phyloP scores from a whole-genome alignment of 2,113 vertebrate genomes.

The Lycocorax pyrrhopterus region DNA sequence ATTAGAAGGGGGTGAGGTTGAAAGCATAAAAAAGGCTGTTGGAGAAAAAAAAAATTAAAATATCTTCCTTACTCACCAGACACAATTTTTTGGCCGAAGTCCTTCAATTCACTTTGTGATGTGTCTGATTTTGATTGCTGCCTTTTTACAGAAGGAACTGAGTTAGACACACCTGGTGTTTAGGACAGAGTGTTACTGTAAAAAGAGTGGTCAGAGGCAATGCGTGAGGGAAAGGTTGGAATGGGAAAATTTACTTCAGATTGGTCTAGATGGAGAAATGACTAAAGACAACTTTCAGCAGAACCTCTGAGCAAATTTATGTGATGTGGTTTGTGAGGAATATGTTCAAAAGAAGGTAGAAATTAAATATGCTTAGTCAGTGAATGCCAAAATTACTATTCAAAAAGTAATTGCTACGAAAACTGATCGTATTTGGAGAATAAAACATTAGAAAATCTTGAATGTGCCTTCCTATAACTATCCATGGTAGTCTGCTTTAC shows the following conservation, averaged over 20 bases:
- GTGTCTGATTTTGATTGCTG: neutral
- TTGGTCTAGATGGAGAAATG: neutral
- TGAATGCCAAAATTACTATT: neutral
- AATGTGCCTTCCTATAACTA: neutral
- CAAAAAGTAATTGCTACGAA: neutral
- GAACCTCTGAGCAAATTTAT: neutral
- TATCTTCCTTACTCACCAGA: neutral
- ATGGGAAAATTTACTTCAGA: neutral
- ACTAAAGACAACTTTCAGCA: neutral
- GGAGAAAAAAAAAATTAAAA: neutral
- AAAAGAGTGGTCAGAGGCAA: neutral
- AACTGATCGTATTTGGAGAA: neutral
- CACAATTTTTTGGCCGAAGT: neutral
- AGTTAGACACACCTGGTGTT: neutral
- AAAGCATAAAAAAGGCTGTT: neutral
- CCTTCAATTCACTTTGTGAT: neutral
- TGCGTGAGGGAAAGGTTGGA: neutral
- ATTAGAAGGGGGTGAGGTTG: rapidly evolving
- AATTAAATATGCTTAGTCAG: neutral
- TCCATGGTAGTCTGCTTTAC: neutral
- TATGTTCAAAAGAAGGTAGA: neutral
- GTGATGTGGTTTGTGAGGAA: neutral
- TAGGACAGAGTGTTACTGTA: neutral
- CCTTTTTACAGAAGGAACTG: neutral
- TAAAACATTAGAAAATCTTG: neutral